Conservation (phyloP, 2,797 vertebrate genomes). For the Hippoglossus hippoglossus region DNA sequence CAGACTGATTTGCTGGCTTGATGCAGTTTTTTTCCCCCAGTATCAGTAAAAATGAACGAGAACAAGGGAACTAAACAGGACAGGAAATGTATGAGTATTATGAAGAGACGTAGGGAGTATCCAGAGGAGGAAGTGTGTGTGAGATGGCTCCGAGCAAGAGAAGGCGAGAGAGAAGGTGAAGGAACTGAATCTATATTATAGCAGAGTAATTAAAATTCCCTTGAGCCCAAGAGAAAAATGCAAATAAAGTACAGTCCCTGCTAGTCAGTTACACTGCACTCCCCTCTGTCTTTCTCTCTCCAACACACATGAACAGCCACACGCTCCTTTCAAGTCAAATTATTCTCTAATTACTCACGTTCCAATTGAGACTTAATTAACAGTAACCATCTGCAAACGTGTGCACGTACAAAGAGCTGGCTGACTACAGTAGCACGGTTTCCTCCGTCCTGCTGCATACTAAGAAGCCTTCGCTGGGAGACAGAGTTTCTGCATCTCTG, state of each 20-base stretch:
- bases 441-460: slow-evolving; percentile 56
- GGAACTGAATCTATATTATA: slow-evolving; percentile 60
- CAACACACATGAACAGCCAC: slow-evolving; percentile 60
- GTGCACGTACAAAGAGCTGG: slow-evolving; percentile 35
- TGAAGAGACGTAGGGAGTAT: slow-evolving; percentile 20
- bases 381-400: slow-evolving; percentile 79
- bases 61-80: slow-evolving; percentile 25
- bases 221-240: slow-evolving; percentile 65
- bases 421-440: slow-evolving; percentile 46
- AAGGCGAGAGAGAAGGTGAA: slow-evolving; percentile 35
- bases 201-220: slow-evolving; percentile 66
- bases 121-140: slow-evolving; percentile 32
- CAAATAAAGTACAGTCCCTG: slow-evolving; percentile 64
- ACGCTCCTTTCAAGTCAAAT: slow-evolving; percentile 77
- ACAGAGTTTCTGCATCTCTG: slow-evolving; percentile 42
- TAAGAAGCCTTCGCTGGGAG: slow-evolving; percentile 43
- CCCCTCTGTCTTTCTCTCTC: slow-evolving; percentile 24
- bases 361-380: slow-evolving; percentile 83
- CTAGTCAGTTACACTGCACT: slow-evolving; percentile 49
- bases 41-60: slow-evolving; percentile 24
- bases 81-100: slow-evolving; percentile 34
- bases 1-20: slow-evolving; percentile 44
- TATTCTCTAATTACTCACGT: slow-evolving; percentile 82
- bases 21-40: slow-evolving; percentile 22
- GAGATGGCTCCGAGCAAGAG: slow-evolving; percentile 23